Conservation (phyloP, 2,113 vertebrate genomes). For the Crotalus tigris region DNA sequence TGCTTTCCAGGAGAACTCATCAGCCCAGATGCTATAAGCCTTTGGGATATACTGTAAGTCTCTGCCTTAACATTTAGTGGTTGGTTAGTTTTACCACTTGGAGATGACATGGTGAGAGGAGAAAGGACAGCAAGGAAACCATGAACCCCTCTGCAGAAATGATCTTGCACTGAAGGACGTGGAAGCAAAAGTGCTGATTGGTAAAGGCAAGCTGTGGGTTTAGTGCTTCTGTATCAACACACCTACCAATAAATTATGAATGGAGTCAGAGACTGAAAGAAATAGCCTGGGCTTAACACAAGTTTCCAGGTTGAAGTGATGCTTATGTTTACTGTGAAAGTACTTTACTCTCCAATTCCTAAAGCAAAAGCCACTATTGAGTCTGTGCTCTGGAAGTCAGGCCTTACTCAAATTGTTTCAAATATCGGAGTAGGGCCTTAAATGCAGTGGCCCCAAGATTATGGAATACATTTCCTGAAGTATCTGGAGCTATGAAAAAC, state of each 20-base stretch:
- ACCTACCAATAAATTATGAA: not conserved
- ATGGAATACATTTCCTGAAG: not conserved
- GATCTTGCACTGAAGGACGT: not conserved
- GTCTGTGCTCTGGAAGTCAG: not conserved
- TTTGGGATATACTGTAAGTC: not conserved
- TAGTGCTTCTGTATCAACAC: not conserved
- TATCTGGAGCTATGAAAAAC: not conserved
- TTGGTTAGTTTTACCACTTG: not conserved
- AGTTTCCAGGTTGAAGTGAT: not conserved
- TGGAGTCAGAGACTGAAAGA: not conserved
- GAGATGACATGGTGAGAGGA: not conserved
- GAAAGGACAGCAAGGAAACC: not conserved
- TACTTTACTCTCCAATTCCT: not conserved
- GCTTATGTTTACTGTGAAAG: not conserved
- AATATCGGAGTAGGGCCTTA: not conserved
- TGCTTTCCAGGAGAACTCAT: not conserved
- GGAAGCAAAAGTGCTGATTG: not conserved
- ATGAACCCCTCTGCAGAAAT: not conserved
- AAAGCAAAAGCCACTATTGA: not conserved
- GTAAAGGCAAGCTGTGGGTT: not conserved
- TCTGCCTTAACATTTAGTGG: not conserved
- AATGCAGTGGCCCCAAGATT: not conserved
- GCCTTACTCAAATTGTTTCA: not conserved
- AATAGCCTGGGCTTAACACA: not conserved
- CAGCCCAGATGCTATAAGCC: not conserved